Evolutionary conservation across 2,113 vertebrate genomes (phyloP).

Genomic region (Pleuronectes platessa): DNA sequence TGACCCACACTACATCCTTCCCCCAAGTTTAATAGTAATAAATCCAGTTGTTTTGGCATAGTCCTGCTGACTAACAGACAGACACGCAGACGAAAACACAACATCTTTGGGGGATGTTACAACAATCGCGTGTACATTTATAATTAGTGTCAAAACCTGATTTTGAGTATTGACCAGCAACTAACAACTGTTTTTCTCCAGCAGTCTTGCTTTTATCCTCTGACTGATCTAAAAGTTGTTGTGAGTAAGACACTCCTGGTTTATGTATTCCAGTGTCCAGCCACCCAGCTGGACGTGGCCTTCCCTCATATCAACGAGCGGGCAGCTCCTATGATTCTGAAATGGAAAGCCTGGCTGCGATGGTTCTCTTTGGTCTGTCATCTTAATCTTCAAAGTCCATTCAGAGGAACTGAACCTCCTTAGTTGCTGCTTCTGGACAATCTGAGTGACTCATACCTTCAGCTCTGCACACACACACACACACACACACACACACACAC

Average conservation of each 20-base stretch:
- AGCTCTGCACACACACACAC: neutral
- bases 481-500: neutral
- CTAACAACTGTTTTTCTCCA: too few relatives aligned
- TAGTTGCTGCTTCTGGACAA: constrained; percentile 10
- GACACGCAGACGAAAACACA: too few relatives aligned
- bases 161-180: too few relatives aligned
- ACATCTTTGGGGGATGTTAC: too few relatives aligned
- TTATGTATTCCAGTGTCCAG: constrained; percentile 41
- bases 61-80: too few relatives aligned
- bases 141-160: too few relatives aligned
- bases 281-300: constrained; percentile 23
- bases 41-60: too few relatives aligned
- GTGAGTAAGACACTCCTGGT: constrained; percentile 10
- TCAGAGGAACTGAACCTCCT: constrained; percentile 46
- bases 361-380: constrained; percentile 64
- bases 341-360: constrained; percentile 59
- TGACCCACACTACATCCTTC: too few relatives aligned
- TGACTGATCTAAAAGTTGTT: too few relatives aligned
- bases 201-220: too few relatives aligned
- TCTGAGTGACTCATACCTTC: constrained; percentile 23
- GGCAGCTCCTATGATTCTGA: constrained; percentile 52
- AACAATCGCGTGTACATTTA: too few relatives aligned
- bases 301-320: constrained; percentile 33
- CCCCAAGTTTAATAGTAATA: too few relatives aligned
- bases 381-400: constrained; percentile 74